Base-by-base conservation (phyloP, 2,113 vertebrate genomes). In the Phylloscopus trochilus region DNA sequence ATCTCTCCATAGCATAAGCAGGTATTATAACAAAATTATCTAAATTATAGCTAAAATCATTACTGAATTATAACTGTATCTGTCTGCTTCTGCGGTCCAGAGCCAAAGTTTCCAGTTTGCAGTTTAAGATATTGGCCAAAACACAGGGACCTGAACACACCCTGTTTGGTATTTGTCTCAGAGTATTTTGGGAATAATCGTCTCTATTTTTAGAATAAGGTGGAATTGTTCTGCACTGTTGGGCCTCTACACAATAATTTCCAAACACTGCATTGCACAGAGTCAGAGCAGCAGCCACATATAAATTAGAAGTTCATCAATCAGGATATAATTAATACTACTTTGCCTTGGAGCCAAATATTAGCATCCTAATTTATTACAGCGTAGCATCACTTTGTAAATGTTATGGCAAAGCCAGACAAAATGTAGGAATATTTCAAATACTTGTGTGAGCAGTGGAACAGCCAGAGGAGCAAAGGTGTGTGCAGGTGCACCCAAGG, bases 281-380 rank as follows among this genome's bases (percentile, higher is more conserved):
- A 70, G 68, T 13, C 46, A 55, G 58, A 82, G 28, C 21, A 76
- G 69, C 75, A 46, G 20, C 37, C 64, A 60, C 8, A 6, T 60
- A 77, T 81, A 84, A 93, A 90, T 62, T 60, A 69, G 27, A 81
- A 76, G 46, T 81, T 69, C 51, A 74, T 84, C 46, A 77, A 21
- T 77, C 43, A 85, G 41, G 30, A 43, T 35, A 60, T 80, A 87
- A 87, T 87, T 89, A 89, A 76, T 87, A 63, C 4, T n/a, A 51
- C 33, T 83, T 95, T 92, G 68, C 69, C 81, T 83, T 49, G 59
- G 88, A 84, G 73, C 44, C 51, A 93, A 81, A 89, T 73, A 89
- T 93, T 87, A 84, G 17, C 59, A 81, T 77, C 69, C 14, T 78
- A 74, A 84, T 83, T 70, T 43, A 77, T 83, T 43, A 33, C 72